These are phyloP conservation scores for Ashinkailepas kermadecensis DNA, from an alignment of 2,888 invertebrate genomes.

Conservation along the genomic window DNA sequence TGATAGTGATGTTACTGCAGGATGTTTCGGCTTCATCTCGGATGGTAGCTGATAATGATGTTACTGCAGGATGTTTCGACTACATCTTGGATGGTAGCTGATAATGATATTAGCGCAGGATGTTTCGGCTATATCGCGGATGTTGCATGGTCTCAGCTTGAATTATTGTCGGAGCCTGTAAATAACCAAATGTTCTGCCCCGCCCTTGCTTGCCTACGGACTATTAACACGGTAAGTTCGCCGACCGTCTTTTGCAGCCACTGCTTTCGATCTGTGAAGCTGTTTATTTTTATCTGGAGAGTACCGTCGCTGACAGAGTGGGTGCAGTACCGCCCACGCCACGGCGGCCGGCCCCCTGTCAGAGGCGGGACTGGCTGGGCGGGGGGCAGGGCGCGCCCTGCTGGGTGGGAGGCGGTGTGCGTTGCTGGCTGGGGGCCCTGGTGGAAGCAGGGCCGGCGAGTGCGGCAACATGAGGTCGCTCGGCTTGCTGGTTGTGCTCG, in stretches of 20 bases:
- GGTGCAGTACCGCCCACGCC: neutral
- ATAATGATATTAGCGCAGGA: too few species aligned
- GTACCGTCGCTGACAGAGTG: neutral
- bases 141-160: too few species aligned
- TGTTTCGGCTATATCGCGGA: too few species aligned
- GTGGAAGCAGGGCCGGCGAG: neutral
- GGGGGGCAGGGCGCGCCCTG: neutral
- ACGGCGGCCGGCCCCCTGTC: neutral
- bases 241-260: neutral
- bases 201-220: neutral
- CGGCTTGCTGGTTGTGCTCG: neutral
- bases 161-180: too few species aligned
- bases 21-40: too few species aligned
- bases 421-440: neutral
- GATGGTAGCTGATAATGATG: too few species aligned
- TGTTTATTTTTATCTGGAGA: slow-evolving; percentile 1
- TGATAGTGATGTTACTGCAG: too few species aligned
- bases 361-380: neutral
- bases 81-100: too few species aligned
- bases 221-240: neutral
- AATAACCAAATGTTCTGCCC: too few species aligned
- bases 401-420: neutral
- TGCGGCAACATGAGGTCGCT: neutral
- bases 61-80: too few species aligned
- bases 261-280: neutral